A percentile compares a stretch with the other conserved stretches of the same genome.
These are phyloP conservation scores for mouse (Mus musculus) DNA, from an alignment of 2,113 vertebrate species.

Conservation along the genomic window DNA sequence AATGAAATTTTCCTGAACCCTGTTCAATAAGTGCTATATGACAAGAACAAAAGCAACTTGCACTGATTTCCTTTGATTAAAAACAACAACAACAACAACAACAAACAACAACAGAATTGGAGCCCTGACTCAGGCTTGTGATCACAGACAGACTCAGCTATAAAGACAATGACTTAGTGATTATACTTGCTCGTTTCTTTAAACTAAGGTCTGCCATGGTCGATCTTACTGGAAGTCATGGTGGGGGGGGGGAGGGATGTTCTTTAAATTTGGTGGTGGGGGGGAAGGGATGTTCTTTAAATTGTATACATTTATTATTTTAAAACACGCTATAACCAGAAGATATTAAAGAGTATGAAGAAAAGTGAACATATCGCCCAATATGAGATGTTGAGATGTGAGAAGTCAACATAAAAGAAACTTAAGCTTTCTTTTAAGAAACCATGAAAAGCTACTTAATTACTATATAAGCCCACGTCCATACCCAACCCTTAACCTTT, in stretches of 20 bases:
- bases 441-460: conserved; percentile 25
- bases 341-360: conserved; percentile 62
- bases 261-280: no score
- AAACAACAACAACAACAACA: conserved; percentile 41
- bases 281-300: not conserved
- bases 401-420: conserved; percentile 52
- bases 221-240: not conserved
- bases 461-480: conserved; percentile 47
- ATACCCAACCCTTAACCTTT: not conserved
- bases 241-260: not conserved
- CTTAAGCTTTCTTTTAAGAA: conserved; percentile 59
- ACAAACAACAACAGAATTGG: not conserved
- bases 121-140: conserved; percentile 13
- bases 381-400: conserved; percentile 50
- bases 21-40: conserved; percentile 69
- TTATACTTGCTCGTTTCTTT: not conserved
- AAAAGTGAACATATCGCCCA: not conserved
- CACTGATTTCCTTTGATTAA: conserved; percentile 61
- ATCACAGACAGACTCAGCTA: not conserved
- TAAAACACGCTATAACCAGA: conserved; percentile 31
- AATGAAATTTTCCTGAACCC: conserved; percentile 61
- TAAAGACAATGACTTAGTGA: conserved; percentile 19
- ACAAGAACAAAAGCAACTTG: conserved; percentile 64
- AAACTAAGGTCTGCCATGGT: not conserved
- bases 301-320: not conserved